A percentile compares a stretch with the other conserved stretches of the same genome.
Conservation (phyloP, 1,140 invertebrate genomes). For the Leucophenga varia region DNA sequence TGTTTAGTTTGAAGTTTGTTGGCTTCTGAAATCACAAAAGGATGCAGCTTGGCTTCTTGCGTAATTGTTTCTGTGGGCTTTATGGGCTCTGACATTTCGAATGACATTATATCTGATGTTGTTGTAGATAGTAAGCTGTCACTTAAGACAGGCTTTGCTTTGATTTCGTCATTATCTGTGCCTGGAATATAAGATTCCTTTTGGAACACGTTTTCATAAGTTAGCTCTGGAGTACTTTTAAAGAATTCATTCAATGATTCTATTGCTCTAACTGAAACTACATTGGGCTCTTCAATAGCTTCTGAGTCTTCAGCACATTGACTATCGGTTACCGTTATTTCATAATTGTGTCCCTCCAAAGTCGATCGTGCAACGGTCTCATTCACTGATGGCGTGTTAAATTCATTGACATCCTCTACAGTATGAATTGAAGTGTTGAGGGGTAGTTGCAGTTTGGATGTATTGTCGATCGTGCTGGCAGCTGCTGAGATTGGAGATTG, state of each 20-base stretch:
- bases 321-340: conserved; percentile 25
- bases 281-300: background rate
- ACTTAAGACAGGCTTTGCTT: too few relatives aligned
- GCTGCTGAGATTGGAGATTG: conserved; percentile 1
- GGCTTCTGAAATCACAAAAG: too few relatives aligned
- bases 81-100: too few relatives aligned
- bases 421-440: conserved; percentile 14
- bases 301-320: conserved; percentile 18
- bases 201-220: conserved; percentile 14
- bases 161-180: background rate
- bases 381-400: background rate
- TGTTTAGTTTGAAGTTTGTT: too few relatives aligned
- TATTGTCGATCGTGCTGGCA: conserved; percentile 10
- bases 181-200: conserved; percentile 26
- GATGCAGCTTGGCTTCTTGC: too few relatives aligned
- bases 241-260: conserved; percentile 21
- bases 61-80: too few relatives aligned
- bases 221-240: conserved; percentile 22
- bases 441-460: conserved; percentile 19
- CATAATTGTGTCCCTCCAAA: conserved; percentile 23
- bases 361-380: conserved; percentile 8
- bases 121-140: too few relatives aligned
- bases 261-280: conserved; percentile 8
- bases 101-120: too few relatives aligned
- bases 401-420: conserved; percentile 12